Base-by-base conservation (phyloP, 2,113 vertebrate species). In the Aegotheles bennettii region DNA sequence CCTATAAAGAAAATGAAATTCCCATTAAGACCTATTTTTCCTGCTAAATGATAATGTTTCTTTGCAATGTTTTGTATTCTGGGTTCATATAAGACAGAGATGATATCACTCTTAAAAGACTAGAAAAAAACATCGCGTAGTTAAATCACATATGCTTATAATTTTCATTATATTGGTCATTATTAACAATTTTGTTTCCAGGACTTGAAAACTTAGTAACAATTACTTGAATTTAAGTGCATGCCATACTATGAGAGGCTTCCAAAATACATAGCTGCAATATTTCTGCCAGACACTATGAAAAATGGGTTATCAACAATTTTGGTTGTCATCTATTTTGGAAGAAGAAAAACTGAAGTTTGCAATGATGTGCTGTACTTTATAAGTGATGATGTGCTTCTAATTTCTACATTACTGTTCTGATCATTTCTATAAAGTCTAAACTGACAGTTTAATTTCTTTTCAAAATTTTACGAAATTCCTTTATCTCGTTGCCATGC, bases 401-500 rank as follows among this genome's bases (percentile, higher is more conserved):
- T 88, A 85, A 95, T 91, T 95, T 87, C 48, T 76, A 25, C 40
- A 61, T 50, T 77, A 65, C n/a, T 71, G 23, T 1, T 1, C 40
- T 76, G 70, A 75, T 75, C 8, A 0, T 64, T 82, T 45, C 48
- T 65, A 14, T 40, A 76, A 57, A 40, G 16, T 86, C 42, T 91
- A 76, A 53, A 26, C 6, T 91, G 74, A 76, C 61, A 81, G 73
- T 84, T 85, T 94, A 68, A 95, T 91, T 94, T 78, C 31, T 81
- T 90, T 89, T 51, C 69, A 78, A 91, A 94, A 36, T 87, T 91
- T 84, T 21, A 56, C 92, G 77, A 89, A 78, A 87, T 61, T 84
- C 48, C 48, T 91, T 95, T 95, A 64, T 78, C 53, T 60, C 56
- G 6, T 40, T 91, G 73, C 56, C 35, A 79, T 64, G 77, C 77